Evolutionary conservation across 92 coral and sea anemone genomes (phyloP).

Genomic region (Isaurus tuberculatus): DNA sequence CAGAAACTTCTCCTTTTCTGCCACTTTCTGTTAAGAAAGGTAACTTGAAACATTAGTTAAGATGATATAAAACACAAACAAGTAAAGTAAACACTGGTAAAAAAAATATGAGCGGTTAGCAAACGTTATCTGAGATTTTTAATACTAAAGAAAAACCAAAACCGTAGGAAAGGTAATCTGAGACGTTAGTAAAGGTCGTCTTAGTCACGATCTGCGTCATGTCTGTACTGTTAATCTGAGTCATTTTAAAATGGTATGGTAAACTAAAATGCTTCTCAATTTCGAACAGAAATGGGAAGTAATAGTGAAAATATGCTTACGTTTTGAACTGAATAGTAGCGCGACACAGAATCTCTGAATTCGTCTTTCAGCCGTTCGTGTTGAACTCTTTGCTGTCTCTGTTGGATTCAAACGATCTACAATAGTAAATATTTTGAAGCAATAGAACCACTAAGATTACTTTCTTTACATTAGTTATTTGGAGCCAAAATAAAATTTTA

Average conservation of each 20-base stretch:
- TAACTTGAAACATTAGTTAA: not conserved
- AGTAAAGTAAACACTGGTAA: not conserved
- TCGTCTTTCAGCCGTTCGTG: conserved; percentile 95
- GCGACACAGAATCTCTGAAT: conserved; percentile 88
- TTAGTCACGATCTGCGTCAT: not conserved
- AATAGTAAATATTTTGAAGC: not conserved
- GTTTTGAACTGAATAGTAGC: conserved; percentile 92
- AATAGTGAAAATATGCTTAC: conserved; percentile 53
- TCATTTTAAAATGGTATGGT: not conserved
- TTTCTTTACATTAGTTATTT: no score
- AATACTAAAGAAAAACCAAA: not conserved
- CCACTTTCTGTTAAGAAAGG: conserved; percentile 64
- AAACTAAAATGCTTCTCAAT: not conserved
- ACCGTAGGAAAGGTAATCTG: not conserved
- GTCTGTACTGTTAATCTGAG: not conserved
- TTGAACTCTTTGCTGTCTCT: conserved; percentile 91
- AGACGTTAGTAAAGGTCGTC: not conserved
- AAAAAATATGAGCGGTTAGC: not conserved
- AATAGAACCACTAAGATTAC: no score
- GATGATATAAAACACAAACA: not conserved
- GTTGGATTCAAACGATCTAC: conserved; percentile 19
- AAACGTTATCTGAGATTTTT: not conserved
- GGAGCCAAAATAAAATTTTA: no score
- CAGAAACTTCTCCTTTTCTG: conserved; percentile 77
- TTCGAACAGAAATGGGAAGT: not conserved